Evolutionary conservation across 2,888 invertebrate genomes (phyloP), one percentile per base, ranked within the genome.

Genomic region (Trimorus sp.): DNA sequence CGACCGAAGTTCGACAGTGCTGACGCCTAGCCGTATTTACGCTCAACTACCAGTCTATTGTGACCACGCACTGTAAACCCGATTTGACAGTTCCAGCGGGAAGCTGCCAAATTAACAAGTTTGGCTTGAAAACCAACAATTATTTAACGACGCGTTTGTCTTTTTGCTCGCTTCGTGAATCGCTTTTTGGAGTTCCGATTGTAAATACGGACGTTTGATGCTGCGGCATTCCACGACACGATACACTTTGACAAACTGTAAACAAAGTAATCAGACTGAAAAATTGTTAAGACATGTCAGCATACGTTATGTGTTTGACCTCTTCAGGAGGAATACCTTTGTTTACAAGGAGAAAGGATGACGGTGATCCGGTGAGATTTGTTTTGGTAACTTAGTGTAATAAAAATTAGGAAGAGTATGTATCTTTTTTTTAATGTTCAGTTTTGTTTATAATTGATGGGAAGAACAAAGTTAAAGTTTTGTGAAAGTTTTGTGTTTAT

Each of bases 321-420:
- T 95, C 96, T 71, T 95, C 95, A 85, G 97, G 97, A 84, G 98
- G 98, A 7, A 94, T 98, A 26, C 98, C 98, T 12, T 94, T 98
- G 89, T 97, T 98, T 93, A 95, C 96, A 0, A 94, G 97, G 84
- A 96, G 96, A 92, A 95, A 95, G 86, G 97, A 97, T 40, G 95
- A 95, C 87, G 94, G 94, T 85, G 97, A 97, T 86, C 94, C 93
- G 92, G 96, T 96, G 93, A 92, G 92, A 69, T 80, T 76, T n/a
- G n/a, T n/a, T n/a, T n/a, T n/a, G n/a, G n/a, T n/a, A n/a, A n/a
- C n/a, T n/a, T n/a, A n/a, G n/a, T n/a, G n/a, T n/a, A n/a, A n/a
- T n/a, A n/a, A n/a, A n/a, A n/a, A n/a, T n/a, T n/a, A n/a, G n/a
- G n/a, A n/a, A n/a, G n/a, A n/a, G n/a, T n/a, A n/a, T n/a, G n/a